A percentile compares a stretch with the other conserved stretches of the same genome.
phyloP scores from a whole-genome alignment of 1,140 invertebrate species.

The Dreissena polymorpha region DNA sequence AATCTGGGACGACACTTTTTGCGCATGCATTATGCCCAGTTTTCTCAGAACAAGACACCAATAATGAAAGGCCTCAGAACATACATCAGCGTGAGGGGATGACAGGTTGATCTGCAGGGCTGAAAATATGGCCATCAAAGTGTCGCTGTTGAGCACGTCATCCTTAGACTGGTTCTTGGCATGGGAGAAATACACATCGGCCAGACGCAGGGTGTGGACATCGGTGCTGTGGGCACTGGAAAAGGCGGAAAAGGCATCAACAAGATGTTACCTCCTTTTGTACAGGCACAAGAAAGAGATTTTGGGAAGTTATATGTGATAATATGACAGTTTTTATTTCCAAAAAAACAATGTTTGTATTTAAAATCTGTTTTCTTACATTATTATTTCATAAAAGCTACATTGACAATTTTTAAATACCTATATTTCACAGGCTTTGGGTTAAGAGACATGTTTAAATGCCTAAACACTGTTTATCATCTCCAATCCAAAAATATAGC shows the following conservation, averaged over 20 bases:
- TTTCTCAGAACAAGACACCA: no score
- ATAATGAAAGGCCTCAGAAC: not conserved
- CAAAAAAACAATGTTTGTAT: no score
- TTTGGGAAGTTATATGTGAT: not conserved
- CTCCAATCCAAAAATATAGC: no score
- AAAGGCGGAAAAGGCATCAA: constrained; percentile 51
- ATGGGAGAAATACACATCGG: constrained; percentile 71
- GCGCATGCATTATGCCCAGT: no score
- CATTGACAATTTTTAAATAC: no score
- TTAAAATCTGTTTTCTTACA: no score
- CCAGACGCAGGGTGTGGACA: constrained; percentile 65
- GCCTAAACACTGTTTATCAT: no score
- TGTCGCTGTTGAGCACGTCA: constrained; percentile 62
- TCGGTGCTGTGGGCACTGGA: constrained; percentile 71
- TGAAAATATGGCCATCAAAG: constrained; percentile 81
- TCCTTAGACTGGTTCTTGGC: constrained; percentile 53
- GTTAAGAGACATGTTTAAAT: no score
- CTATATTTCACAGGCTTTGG: no score
- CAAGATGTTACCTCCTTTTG: not conserved
- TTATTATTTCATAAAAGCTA: no score
- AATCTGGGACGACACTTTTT: no score
- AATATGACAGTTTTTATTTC: no score
- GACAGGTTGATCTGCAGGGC: constrained; percentile 83
- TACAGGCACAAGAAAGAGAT: not conserved
- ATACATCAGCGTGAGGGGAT: constrained; percentile 81